A percentile compares a stretch with the other conserved stretches of the same genome.
phyloP scores from a whole-genome alignment of 2,888 invertebrate species.

The Agrochola lota region DNA sequence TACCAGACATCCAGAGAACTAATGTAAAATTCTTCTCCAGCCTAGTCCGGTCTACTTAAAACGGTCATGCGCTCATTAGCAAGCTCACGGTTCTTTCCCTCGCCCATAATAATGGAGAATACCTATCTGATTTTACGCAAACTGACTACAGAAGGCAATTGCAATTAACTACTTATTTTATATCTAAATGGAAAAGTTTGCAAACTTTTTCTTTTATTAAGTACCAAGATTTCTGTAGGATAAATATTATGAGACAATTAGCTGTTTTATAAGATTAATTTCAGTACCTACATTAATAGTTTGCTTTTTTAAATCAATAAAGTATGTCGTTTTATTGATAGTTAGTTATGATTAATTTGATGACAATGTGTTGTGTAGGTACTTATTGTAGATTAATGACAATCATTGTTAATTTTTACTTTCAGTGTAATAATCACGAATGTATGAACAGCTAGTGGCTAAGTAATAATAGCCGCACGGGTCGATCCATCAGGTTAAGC shows the following conservation, averaged over 20 bases:
- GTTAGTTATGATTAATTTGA: neutral
- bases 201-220: conserved; percentile 32
- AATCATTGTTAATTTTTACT: neutral
- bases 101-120: conserved; percentile 28
- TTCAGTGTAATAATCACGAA: neutral
- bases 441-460: no score
- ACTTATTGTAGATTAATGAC: neutral
- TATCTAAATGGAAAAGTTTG: conserved; percentile 36
- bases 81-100: conserved; percentile 16
- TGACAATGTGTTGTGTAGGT: neutral
- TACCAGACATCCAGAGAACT: neutral
- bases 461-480: no score
- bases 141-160: conserved; percentile 26
- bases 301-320: neutral
- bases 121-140: conserved; percentile 57
- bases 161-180: conserved; percentile 37
- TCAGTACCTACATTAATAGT: no score
- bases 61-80: conserved; percentile 49
- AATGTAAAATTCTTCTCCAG: conserved; percentile 19
- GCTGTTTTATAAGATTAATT: neutral
- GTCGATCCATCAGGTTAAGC: no score
- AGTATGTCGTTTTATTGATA: neutral
- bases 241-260: neutral
- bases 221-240: conserved; percentile 17
- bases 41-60: conserved; percentile 26